Evolutionary conservation across 2,888 invertebrate species (phyloP), one percentile per base, ranked within the genome.

Genomic region (Gryllus longicercus): DNA sequence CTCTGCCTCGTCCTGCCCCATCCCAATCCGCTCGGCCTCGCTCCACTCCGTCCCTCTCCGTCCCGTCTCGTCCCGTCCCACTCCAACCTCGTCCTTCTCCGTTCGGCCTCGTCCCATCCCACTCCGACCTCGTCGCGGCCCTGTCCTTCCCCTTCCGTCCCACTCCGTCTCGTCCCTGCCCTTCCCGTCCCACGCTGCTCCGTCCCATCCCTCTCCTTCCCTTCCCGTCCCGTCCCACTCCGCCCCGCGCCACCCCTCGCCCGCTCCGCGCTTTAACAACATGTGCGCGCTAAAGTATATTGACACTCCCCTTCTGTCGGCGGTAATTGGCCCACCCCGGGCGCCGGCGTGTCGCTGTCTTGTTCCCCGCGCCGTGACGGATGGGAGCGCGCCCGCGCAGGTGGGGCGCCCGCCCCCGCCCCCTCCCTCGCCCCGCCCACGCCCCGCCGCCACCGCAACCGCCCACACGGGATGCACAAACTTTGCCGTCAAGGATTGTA

Each of bases 251-350:
- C 14, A 0, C 8, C 76, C 21, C 25, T 49, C 50, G 78, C 21
- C 50, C 18, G 51, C 78, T 49, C 78, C 50, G 11, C 63, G 38
- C 63, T 63, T 63, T 16, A 63, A 63, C 63, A 63, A 75, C 75
- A 79, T 74, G 74, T 74, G 74, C 21, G n/a, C 79, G 74, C 75
- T 77, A 81, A 81, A 78, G 76, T 77, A 75, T 80, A 81, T 82
- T 81, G 82, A 81, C 81, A 82, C 82, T 75, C 82, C 80, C 87
- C 81, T 87, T 87, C 87, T 85, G 86, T 87, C 87, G 85, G 87
- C 86, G 86, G 87, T 88, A 88, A 88, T 88, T 88, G 88, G 88
- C 87, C 88, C 88, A 88, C 88, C 88, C 87, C 87, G 84, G 87
- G 88, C 86, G 88, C 23, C 51, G 16, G 76, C 23, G 25, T 38